A percentile compares a stretch with the other conserved stretches of the same genome.
These are phyloP conservation scores for Callyntrura guangdongensis DNA, from an alignment of 2,888 invertebrate species.

Conservation along the genomic window DNA sequence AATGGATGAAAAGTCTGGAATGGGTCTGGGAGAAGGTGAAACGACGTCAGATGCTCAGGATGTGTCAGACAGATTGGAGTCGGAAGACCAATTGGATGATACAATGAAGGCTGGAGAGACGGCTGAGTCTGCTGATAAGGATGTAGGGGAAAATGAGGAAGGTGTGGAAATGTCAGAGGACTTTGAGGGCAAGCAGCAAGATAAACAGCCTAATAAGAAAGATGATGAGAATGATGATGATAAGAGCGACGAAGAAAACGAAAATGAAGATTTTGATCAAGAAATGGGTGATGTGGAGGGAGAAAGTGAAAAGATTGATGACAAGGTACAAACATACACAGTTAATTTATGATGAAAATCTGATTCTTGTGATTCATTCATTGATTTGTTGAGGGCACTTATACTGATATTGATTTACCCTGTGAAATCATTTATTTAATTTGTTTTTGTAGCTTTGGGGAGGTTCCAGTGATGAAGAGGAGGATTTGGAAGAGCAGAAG, in stretches of 20 bases:
- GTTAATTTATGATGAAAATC: background rate
- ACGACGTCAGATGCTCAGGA: slow-evolving; percentile 92
- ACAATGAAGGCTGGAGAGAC: slow-evolving; percentile 93
- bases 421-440: background rate
- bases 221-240: slow-evolving; percentile 89
- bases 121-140: slow-evolving; percentile 89
- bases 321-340: slow-evolving; percentile 85
- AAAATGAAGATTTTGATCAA: slow-evolving; percentile 95
- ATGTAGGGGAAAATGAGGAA: slow-evolving; percentile 92
- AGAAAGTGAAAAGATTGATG: slow-evolving; percentile 91
- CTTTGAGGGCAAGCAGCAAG: slow-evolving; percentile 95
- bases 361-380: background rate
- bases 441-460: slow-evolving; percentile 87
- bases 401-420: background rate
- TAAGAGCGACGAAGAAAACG: slow-evolving; percentile 88
- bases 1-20: slow-evolving; percentile 88
- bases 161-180: slow-evolving; percentile 99
- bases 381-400: slow-evolving; percentile 18
- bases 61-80: slow-evolving; percentile 96
- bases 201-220: slow-evolving; percentile 90
- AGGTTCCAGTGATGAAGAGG: slow-evolving; percentile 91
- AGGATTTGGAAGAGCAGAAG: slow-evolving; percentile 87
- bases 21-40: slow-evolving; percentile 97
- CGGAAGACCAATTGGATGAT: slow-evolving; percentile 97
- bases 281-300: slow-evolving; percentile 98